A percentile compares a stretch with the other conserved stretches of the same genome.
Evolutionary conservation across 2,888 invertebrate species (phyloP).

Genomic region (Herminia tarsipennalis): DNA sequence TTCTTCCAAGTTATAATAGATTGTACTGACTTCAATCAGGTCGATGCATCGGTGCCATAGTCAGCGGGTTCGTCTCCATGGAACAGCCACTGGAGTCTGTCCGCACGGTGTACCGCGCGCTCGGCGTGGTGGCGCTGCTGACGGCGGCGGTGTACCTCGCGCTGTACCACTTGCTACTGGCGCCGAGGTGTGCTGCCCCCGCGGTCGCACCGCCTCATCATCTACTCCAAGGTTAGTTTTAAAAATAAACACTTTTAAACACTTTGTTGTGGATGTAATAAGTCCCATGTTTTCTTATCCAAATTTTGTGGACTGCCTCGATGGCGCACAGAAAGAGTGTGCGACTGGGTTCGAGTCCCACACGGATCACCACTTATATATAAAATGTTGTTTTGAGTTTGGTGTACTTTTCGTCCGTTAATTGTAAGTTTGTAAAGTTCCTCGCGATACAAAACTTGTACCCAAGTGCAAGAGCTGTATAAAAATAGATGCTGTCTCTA

Average conservation of each 20-base stretch:
- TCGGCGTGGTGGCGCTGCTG: conserved; percentile 88
- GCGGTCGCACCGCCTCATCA: conserved; percentile 88
- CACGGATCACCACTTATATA: no score
- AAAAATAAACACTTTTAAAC: not conserved
- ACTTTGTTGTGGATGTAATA: no score
- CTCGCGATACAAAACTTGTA: no score
- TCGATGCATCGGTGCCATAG: conserved; percentile 89
- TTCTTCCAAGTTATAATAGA: not conserved
- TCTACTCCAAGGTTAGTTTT: conserved; percentile 86
- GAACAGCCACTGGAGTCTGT: conserved; percentile 69
- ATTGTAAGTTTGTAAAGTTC: no score
- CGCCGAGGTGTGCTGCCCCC: conserved; percentile 90
- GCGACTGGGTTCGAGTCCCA: no score
- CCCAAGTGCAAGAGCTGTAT: no score
- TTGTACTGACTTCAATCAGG: no score
- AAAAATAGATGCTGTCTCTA: no score
- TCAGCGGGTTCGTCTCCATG: conserved; percentile 85
- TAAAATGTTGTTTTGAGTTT: not conserved
- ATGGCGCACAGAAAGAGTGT: no score
- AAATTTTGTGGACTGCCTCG: no score
- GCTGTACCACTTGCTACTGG: conserved; percentile 90
- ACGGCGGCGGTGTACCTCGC: conserved; percentile 89
- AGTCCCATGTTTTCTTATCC: no score
- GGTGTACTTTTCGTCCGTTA: no score
- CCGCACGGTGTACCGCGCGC: conserved; percentile 86